Percentiles rank a stretch among this genome's conserved stretches.
Evolutionary conservation across 2,113 vertebrate species (phyloP).

Genomic region (Strix uralensis): DNA sequence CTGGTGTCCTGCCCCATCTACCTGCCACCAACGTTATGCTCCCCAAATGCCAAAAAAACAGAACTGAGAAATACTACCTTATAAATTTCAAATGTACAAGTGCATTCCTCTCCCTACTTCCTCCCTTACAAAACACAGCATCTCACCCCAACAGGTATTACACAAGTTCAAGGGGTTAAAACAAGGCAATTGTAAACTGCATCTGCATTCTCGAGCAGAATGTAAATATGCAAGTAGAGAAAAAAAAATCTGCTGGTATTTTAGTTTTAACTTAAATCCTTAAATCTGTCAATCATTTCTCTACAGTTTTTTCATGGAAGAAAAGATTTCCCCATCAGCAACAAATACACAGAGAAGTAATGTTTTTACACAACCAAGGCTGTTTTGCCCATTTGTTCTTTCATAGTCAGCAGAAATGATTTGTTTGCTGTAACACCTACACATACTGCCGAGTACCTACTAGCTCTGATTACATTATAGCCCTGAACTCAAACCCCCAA

Average conservation of each 20-base stretch:
- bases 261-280: not conserved
- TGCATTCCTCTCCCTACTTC: not conserved
- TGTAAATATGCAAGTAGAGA: not conserved
- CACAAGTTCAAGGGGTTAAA: not conserved
- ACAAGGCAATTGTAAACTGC: not conserved
- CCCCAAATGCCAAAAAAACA: not conserved
- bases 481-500: not conserved
- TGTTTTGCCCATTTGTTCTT: not conserved
- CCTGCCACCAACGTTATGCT: not conserved
- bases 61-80: not conserved
- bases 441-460: not conserved
- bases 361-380: not conserved
- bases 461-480: not conserved
- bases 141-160: not conserved
- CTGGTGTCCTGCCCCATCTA: no score
- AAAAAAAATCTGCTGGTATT: not conserved
- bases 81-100: not conserved
- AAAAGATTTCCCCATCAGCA: not conserved
- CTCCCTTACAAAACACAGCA: not conserved
- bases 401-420: no score
- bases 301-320: not conserved
- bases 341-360: not conserved
- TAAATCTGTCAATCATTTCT: not conserved
- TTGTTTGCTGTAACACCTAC: not conserved
- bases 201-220: not conserved